Evolutionary conservation across 2,888 invertebrate genomes (phyloP), one percentile per base, ranked within the genome.

Genomic region (Sinotaia quadrata): DNA sequence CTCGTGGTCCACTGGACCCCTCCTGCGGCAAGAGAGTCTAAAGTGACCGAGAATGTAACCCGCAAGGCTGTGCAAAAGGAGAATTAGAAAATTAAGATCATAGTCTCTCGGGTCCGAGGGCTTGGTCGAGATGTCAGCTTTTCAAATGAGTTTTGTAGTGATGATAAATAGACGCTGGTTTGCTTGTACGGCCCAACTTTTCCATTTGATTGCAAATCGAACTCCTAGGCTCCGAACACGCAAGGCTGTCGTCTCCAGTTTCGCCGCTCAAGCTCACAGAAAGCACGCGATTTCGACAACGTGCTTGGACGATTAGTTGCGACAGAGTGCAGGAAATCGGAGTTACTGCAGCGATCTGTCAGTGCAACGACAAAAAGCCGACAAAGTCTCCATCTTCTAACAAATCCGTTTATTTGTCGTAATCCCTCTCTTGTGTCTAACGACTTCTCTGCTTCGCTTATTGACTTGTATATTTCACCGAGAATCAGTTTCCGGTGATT

Each of bases 71-170:
- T 41, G 52, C 33, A 41, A 58, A 59, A 41, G 56, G 60, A 69
- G 72, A 72, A 61, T 62, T 37, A 57, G 69, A 67, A 69, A 72
- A 69, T 69, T 69, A 72, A 63, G 49, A 36, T 41, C 51, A 27
- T 33, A 49, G 67, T 69, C 67, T 44, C 57, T 24, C 49, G 72
- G 72, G 69, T 58, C 44, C 63, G 41, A 59, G 51, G 37, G 65
- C 67, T 51, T 67, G 69, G 52, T 62, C 58, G 54, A 63, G 69
- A 72, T 69, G 72, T 72, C 72, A 69, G 67, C 67, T 72, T 67
- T 72, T 72, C 69, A 67, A 69, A 72, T 69, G 72, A 72, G 67
- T 72, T 72, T 69, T 72, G 69, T 68, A 68, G 69, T 67, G 69
- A 72, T 72, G 72, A 72, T 72, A 72, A 72, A 72, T 72, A 72